Evolutionary conservation across 2,888 invertebrate genomes (phyloP), one percentile per base, ranked within the genome.

Genomic region (Atethmia centrago): DNA sequence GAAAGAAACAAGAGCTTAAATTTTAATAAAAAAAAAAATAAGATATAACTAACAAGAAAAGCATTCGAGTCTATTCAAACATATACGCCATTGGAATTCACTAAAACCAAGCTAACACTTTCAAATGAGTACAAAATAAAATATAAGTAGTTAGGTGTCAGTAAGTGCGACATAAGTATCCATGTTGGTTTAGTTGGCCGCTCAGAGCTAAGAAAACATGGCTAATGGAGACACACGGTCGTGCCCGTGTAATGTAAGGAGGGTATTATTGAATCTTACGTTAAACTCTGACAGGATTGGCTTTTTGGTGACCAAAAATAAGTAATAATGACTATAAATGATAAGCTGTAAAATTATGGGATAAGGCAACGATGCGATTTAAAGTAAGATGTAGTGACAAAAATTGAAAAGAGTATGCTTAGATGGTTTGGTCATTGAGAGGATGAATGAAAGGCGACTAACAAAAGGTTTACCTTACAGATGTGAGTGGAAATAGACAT

Each of bases 121-220:
- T 31, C 47, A 77, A 77, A 75, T 64, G 71, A 31, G 55, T 76
- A 69, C 4, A 77, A 82, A 82, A 81, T 70, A 55, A 80, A 77
- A 56, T 62, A 36, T 58, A 79, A 62, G 68, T 74, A 77, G 62
- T 67, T 62, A 72, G 66, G 45, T 70, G 61, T 74, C 65, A 62
- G 58, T 72, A 74, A 76, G 71, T 75, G 64, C 61, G 49, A 82
- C 70, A 69, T 64, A 71, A 82, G 67, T 66, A 68, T 71, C 78
- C 72, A 71, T 88, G 83, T 90, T 89, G 88, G 79, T 78, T 69
- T 80, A 83, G 84, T 77, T 84, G 77, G 85, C 74, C 84, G 81
- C 82, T 79, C 72, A 51, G 74, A 72, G 82, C 78, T 88, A 88
- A 89, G 88, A 89, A 90, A 90, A 91, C 86, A 90, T 74, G 76